Evolutionary conservation across 1,140 invertebrate genomes (phyloP), one percentile per base, ranked within the genome.

Genomic region (Streblospio benedicti): DNA sequence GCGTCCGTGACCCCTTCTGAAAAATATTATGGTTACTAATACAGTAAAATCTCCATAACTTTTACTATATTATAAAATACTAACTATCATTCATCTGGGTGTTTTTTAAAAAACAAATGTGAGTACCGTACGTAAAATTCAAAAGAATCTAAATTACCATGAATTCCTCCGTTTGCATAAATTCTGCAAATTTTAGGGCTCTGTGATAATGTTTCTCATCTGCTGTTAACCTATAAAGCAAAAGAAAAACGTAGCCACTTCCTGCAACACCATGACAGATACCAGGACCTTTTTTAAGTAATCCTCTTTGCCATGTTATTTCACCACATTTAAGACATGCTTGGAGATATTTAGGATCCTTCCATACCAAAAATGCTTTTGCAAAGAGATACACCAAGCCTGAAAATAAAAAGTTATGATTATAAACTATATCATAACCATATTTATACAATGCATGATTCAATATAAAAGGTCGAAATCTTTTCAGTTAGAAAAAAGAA

Each of bases 211-310:
- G 84, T 68, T 84, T 85, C 16, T 77, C 72, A 65, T 92, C 83
- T 27, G 80, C 77, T 18, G 89, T 91, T 32, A 92, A 75, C 59
- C 87, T 81, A 68, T 89, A 87, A 1, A 93, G 72, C 0, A 91
- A 75, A 2, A 93, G 75, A 72, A 91, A 91, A 0, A 87, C 88
- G 76, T 91, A 92, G 20, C 85, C 89, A 78, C 84, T 91, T 35
- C 90, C 90, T 38, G 88, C 86, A 3, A 93, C 81, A 0, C 90
- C 90, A 73, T 93, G 90, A 72, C 90, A 92, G 44, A 91, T 85
- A 5, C 81, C 81, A 58, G 77, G 69, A 0, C 90, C 90, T 79
- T 92, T 92, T 63, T 81, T 84, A 25, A 93, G 73, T 12, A 92
- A 76, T 0, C 90, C 90, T 70, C 84, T 86, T 20, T 83, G 72